These are phyloP conservation scores for Phorcus lineatus DNA, from an alignment of 2,888 invertebrate species.

Conservation along the genomic window DNA sequence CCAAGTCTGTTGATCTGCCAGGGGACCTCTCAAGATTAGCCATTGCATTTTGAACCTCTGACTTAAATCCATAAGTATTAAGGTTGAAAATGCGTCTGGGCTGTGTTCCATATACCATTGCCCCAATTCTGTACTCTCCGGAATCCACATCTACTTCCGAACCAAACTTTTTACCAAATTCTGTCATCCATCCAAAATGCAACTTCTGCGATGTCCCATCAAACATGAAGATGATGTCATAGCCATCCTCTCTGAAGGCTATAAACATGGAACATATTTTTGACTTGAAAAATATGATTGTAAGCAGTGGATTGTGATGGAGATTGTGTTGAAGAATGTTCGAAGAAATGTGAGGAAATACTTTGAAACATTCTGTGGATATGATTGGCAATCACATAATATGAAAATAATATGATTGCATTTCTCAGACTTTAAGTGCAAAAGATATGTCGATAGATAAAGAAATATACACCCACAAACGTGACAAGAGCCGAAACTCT, in stretches of 20 bases:
- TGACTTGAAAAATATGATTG: no score
- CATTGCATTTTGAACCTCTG: background rate
- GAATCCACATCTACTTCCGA: conserved; percentile 46
- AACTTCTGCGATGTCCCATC: conserved; percentile 53
- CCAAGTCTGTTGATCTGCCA: conserved; percentile 40
- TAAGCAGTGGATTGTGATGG: no score
- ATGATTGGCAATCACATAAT: no score
- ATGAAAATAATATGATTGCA: no score
- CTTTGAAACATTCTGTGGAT: no score
- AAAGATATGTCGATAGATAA: no score
- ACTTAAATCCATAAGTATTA: conserved; percentile 31
- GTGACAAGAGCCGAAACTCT: no score
- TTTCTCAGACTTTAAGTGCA: no score
- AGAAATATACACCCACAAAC: no score
- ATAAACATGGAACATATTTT: background rate
- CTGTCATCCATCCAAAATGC: conserved; percentile 45
- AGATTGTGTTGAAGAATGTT: no score
- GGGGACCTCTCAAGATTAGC: background rate
- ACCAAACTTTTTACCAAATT: conserved; percentile 42
- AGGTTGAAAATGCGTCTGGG: conserved; percentile 49
- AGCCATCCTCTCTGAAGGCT: conserved; percentile 38
- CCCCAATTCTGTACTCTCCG: conserved; percentile 55
- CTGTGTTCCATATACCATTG: conserved; percentile 48
- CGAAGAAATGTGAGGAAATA: no score
- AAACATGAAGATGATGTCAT: conserved; percentile 57